Conservation (phyloP, 2,113 vertebrate genomes). For the Rhynchopsitta pachyrhyncha region DNA sequence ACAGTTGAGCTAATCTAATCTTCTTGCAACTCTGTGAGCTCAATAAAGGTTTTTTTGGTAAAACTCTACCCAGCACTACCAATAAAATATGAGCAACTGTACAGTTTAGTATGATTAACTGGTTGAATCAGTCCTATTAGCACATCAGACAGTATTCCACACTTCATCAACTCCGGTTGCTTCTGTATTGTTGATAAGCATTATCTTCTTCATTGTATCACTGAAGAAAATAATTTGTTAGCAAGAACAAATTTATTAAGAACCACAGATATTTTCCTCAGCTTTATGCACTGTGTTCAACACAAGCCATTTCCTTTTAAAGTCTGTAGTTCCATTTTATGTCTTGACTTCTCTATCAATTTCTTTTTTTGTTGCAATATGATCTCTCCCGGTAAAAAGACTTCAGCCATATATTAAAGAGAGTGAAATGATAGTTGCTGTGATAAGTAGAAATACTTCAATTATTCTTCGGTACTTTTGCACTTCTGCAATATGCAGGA, state of each 20-base stretch:
- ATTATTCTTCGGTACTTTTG: neutral
- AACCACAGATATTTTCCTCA: neutral
- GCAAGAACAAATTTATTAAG: neutral
- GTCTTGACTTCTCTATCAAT: neutral
- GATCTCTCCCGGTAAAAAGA: neutral
- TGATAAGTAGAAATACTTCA: conserved; percentile 16
- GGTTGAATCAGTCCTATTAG: neutral
- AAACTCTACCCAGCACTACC: neutral
- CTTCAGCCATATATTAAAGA: neutral
- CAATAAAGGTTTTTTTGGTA: neutral
- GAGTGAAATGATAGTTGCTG: neutral
- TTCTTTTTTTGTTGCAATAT: neutral
- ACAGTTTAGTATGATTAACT: neutral
- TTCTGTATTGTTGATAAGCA: neutral
- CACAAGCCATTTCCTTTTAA: neutral
- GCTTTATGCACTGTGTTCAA: neutral
- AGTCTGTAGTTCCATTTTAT: neutral
- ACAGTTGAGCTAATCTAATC: neutral
- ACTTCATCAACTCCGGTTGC: neutral
- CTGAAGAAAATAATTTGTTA: neutral
- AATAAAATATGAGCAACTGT: neutral
- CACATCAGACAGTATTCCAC: neutral
- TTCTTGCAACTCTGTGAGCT: neutral
- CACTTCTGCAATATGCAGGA: neutral
- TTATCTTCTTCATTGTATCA: neutral